These are phyloP conservation scores for Platyrinchus mystaceus DNA, from an alignment of 2,797 vertebrate genomes.

Conservation along the genomic window DNA sequence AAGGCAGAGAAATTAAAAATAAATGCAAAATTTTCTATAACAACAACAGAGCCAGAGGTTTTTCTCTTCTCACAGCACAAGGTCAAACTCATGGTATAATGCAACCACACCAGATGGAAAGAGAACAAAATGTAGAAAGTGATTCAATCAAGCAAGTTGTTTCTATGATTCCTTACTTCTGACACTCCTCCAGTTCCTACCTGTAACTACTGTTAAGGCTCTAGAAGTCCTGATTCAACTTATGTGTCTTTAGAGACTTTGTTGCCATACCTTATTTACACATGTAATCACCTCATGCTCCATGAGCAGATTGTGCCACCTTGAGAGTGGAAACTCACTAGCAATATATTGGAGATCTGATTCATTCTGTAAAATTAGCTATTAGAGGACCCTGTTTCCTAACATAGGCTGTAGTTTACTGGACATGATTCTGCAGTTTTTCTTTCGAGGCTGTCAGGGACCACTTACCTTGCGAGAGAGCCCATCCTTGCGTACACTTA, in stretches of 20 bases:
- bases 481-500: neutral
- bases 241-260: neutral
- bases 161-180: neutral
- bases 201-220: neutral
- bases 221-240: neutral
- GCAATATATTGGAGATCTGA: neutral
- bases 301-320: neutral
- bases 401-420: neutral
- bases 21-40: neutral
- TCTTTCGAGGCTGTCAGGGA: neutral
- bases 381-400: neutral
- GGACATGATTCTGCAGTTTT: neutral
- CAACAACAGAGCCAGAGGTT: neutral
- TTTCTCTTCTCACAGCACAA: neutral
- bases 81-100: neutral
- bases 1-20: neutral
- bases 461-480: rapidly evolving
- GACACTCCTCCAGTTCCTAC: neutral
- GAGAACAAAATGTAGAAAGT: neutral
- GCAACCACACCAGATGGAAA: neutral
- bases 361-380: neutral
- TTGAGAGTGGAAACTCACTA: neutral
- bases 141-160: neutral
- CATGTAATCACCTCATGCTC: neutral
- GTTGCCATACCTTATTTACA: neutral